Base-by-base conservation (phyloP, 2,113 vertebrate species). In the Centropus unirufus region DNA sequence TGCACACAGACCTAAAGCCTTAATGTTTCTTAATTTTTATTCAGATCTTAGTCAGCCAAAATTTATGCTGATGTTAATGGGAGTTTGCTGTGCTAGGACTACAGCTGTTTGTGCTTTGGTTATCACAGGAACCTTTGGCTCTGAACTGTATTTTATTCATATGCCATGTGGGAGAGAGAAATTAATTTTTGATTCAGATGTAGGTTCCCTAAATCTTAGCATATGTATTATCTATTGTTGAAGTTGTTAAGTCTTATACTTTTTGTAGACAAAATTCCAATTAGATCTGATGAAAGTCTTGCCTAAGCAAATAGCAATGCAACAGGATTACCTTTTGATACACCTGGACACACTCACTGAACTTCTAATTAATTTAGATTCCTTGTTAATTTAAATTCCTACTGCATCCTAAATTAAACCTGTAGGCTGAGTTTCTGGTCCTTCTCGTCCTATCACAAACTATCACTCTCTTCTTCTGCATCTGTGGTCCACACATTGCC, bases 301-400 rank as follows among this genome's bases (percentile, higher is more conserved):
- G 11, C 40, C 69, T 34, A 68, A 91, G n/a, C 7, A 58, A 73
- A 63, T 3, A 57, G 10, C 14, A 86, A 40, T n/a, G 14, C 27
- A 59, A 18, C 11, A 58, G 12, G 46, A 62, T 29, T n/a, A 34
- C 24, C 72, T 93, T 85, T 66, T 67, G 47, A 26, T 23, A 15
- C 62, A 76, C 4, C 2, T 12, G 6, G 44, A 30, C 34, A 46
- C 9, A 63, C 3, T 16, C 1, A 61, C 11, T 74, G 27, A 75
- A 61, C 1, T 61, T 12, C 8, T 0, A 0, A 86, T 36, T 36
- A 36, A 36, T 9, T 36, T 36, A 36, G 36, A 7, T 11, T 51
- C 24, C 34, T 89, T 59, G 44, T 52, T 68, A 0, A 49, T 63
- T 67, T 54, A 49, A 57, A 79, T 69, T 92, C 18, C 44, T 26